A percentile compares a stretch with the other conserved stretches of the same genome.
Conservation (phyloP, 2,888 invertebrate genomes). For the Parnassius apollo region DNA sequence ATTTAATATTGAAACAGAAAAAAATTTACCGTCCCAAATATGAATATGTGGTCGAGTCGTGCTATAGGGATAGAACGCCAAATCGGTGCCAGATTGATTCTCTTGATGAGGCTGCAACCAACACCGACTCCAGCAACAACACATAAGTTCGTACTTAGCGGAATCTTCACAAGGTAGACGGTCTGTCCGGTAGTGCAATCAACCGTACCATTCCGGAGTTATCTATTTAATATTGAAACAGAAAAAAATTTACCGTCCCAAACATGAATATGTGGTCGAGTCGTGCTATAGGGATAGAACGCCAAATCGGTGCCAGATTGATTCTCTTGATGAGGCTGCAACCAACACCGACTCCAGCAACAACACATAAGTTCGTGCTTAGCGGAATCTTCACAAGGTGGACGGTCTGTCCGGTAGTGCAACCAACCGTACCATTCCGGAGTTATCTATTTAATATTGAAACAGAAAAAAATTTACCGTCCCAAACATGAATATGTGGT, state of each 20-base stretch:
- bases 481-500: conserved; percentile 48
- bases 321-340: conserved; percentile 55
- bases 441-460: conserved; percentile 72
- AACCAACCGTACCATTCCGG: conserved; percentile 99
- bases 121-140: conserved; percentile 40
- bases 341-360: conserved; percentile 47
- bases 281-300: conserved; percentile 58
- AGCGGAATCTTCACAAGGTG: conserved; percentile 56
- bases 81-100: conserved; percentile 49
- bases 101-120: conserved; percentile 59
- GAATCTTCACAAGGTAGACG: conserved; percentile 52
- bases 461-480: conserved; percentile 43
- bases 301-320: conserved; percentile 47
- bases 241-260: conserved; percentile 55
- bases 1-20: no score
- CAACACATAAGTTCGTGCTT: conserved; percentile 49
- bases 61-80: conserved; percentile 56
- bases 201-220: conserved; percentile 98
- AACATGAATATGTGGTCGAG: conserved; percentile 36
- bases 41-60: conserved; percentile 44
- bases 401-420: conserved; percentile 89
- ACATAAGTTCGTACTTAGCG: conserved; percentile 49
- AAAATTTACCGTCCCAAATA: conserved; percentile 57
- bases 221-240: no score
- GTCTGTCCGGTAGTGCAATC: conserved; percentile 95